These are phyloP conservation scores for Eulemur albifrons DNA, from an alignment of 2,797 vertebrate genomes.

Conservation along the genomic window DNA sequence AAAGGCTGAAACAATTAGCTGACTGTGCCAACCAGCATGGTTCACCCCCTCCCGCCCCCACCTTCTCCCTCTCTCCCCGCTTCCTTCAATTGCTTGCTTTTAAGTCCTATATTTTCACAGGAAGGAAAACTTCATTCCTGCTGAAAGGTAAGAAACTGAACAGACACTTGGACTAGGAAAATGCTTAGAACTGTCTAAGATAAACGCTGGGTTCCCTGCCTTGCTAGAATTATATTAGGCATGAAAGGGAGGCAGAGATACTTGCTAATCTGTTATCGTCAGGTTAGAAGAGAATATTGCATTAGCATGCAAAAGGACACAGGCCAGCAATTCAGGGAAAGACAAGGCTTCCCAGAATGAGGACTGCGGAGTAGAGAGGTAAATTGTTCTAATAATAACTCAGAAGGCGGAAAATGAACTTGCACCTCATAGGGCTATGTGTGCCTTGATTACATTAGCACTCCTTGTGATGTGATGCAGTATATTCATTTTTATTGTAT, in stretches of 20 bases:
- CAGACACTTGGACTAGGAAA: conserved; percentile 76
- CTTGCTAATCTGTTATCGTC: conserved; percentile 76
- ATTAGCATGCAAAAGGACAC: conserved; percentile 80
- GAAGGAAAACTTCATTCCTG: conserved; percentile 63
- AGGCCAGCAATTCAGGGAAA: conserved; percentile 30
- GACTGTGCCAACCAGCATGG: conserved; percentile 53
- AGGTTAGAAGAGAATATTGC: conserved; percentile 74
- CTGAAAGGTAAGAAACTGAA: conserved; percentile 76
- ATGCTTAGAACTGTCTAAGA: conserved; percentile 77
- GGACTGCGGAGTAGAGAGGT: conserved; percentile 44
- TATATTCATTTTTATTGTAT: conserved; percentile 57
- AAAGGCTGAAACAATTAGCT: conserved; percentile 78
- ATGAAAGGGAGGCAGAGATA: conserved; percentile 58
- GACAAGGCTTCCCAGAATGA: conserved; percentile 46
- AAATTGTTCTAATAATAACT: conserved; percentile 63
- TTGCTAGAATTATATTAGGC: conserved; percentile 75
- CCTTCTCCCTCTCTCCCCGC: not conserved
- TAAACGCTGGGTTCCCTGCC: conserved; percentile 71
- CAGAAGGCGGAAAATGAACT: conserved; percentile 63
- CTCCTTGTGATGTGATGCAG: conserved; percentile 56
- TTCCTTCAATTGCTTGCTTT: conserved; percentile 56
- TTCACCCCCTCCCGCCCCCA: not conserved
- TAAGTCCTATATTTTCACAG: conserved; percentile 48
- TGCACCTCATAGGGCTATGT: conserved; percentile 29
- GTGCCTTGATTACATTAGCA: conserved; percentile 70